Conservation (phyloP, 2,113 vertebrate species). For the Coreoperca whiteheadi region DNA sequence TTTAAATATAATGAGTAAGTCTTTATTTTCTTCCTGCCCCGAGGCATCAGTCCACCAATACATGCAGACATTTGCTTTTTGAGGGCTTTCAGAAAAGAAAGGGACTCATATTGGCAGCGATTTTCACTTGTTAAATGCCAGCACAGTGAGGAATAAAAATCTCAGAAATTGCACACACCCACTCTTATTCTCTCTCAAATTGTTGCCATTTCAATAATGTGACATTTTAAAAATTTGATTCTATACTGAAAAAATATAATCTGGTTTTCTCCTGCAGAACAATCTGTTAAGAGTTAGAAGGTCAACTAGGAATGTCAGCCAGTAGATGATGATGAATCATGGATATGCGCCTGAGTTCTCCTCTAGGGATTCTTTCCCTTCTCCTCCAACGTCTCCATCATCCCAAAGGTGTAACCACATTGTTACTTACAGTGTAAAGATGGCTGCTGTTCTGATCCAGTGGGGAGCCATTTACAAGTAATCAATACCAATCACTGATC, state of each 20-base stretch:
- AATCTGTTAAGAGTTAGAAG: not conserved
- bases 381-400: not conserved
- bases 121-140: not conserved
- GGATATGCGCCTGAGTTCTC: not conserved
- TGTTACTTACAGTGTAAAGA: slow-evolving; percentile 20
- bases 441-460: slow-evolving; percentile 28
- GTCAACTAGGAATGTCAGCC: not conserved
- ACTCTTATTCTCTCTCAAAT: not conserved
- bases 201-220: not conserved
- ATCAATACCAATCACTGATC: slow-evolving; percentile 40
- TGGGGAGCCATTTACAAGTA: slow-evolving; percentile 19
- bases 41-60: not conserved
- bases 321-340: not conserved
- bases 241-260: not conserved
- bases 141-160: too few relatives aligned
- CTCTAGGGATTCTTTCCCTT: not conserved
- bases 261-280: not conserved
- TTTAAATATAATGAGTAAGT: not conserved
- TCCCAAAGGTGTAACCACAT: not conserved
- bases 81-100: not conserved
- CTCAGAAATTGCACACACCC: not conserved
- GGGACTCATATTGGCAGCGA: not conserved
- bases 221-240: not conserved
- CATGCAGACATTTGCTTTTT: not conserved
- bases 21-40: not conserved